Evolutionary conservation across 2,888 invertebrate genomes (phyloP), one percentile per base, ranked within the genome.

Genomic region (Phortica okadai): DNA sequence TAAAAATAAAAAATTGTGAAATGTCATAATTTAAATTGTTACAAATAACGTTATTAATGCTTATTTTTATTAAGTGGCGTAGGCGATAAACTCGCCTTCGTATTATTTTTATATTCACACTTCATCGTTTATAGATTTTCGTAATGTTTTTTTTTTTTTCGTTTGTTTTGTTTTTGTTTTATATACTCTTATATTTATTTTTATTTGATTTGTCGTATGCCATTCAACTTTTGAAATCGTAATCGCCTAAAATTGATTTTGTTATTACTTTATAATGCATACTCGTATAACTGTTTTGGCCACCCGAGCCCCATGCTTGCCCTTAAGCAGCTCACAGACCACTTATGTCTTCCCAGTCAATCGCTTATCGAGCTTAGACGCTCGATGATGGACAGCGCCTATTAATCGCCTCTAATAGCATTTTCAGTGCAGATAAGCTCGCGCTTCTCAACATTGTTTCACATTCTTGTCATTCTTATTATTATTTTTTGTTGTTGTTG

Each of bases 371-470:
- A 73, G 14, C n/a, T 56, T 76, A 74, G 21, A 11, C 21, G 78
- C 33, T 82, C 84, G 85, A 88, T 89, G 88, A 88, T 88, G 84
- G 87, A 88, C 89, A 87, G 83, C 83, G 84, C 83, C 81, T 87
- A 87, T 88, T 89, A 89, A 89, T 89, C 88, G 88, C 81, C 84
- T 78, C 87, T 89, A 89, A 89, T 88, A 88, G 85, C 81, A 82
- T 83, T 87, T 76, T 78, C 41, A 58, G 4, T 80, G 50, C 21
- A 82, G 85, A 85, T 85, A 85, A 85, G 87, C 80, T n/a, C n/a
- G 69, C 69, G 69, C 50, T 21, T 69, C 16, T 69, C 16, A 67
- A 5, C 66, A 33, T 33, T 33, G 33, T 33, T 33, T 33, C 33
- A 33, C 33, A 33, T 33, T 33, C 33, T 33, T 33, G 33, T 33